These are phyloP conservation scores for Trididemnum nubilum DNA, from an alignment of 23 tunicate species.

Conservation along the genomic window DNA sequence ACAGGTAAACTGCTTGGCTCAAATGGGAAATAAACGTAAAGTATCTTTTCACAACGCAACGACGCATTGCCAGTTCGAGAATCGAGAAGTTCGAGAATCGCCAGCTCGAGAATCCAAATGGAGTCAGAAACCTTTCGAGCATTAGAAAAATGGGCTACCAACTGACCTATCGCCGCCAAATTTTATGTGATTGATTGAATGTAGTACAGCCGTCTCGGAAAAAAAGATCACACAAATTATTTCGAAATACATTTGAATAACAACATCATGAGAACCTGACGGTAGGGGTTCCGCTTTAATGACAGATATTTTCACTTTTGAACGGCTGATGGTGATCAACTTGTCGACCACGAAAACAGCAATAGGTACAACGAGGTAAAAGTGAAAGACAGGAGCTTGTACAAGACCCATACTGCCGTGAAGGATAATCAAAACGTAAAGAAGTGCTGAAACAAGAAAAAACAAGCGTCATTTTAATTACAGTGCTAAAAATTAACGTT, in stretches of 20 bases:
- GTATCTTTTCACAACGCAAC: too few relatives aligned
- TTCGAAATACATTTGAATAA: not conserved
- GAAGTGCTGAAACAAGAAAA: constrained; percentile 49
- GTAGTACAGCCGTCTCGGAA: too few relatives aligned
- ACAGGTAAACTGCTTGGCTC: too few relatives aligned
- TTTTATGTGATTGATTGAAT: too few relatives aligned
- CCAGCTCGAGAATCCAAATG: too few relatives aligned
- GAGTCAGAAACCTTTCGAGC: too few relatives aligned
- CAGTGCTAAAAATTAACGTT: too few relatives aligned
- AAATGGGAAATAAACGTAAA: too few relatives aligned
- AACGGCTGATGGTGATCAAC: constrained; percentile 81
- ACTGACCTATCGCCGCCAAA: too few relatives aligned
- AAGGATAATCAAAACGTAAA: constrained; percentile 73
- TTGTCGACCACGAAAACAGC: constrained; percentile 66
- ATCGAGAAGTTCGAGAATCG: too few relatives aligned
- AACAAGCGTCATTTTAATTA: not conserved
- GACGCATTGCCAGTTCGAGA: too few relatives aligned
- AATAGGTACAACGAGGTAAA: constrained; percentile 75
- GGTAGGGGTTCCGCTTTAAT: constrained; percentile 88
- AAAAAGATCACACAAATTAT: not conserved
- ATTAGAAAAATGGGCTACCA: too few relatives aligned
- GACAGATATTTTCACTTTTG: constrained; percentile 85
- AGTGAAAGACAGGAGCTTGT: constrained; percentile 89
- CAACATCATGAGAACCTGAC: constrained; percentile 78
- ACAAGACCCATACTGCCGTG: constrained; percentile 91